Conservation (phyloP, 2,113 vertebrate genomes). For the Daboia siamensis region DNA sequence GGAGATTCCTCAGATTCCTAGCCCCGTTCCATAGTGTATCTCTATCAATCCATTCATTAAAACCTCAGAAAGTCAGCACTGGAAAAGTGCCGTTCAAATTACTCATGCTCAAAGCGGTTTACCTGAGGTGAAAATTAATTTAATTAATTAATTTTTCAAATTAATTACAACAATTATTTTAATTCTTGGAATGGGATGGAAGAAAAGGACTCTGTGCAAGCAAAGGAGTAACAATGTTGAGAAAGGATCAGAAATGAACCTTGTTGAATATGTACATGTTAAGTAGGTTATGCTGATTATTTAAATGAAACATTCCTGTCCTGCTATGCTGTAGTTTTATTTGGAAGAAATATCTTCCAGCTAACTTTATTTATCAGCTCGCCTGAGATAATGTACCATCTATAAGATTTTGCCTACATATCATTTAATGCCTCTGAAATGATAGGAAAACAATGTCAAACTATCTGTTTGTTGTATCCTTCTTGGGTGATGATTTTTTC, state of each 20-base stretch:
- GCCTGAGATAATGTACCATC: conserved; percentile 25
- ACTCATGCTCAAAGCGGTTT: not conserved
- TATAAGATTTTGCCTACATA: conserved; percentile 37
- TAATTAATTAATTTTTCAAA: not conserved
- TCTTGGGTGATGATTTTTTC: conserved; percentile 12
- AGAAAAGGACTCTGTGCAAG: not conserved
- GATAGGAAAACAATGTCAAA: conserved; percentile 24
- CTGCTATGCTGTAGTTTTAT: not conserved
- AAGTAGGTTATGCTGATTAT: not conserved
- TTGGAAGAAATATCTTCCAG: conserved; percentile 11
- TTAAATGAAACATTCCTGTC: not conserved
- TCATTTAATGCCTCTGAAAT: conserved; percentile 38
- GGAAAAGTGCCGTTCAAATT: not conserved
- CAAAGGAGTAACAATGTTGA: not conserved
- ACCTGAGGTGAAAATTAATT: not conserved
- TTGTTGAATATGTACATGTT: not conserved
- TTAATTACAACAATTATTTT: not conserved
- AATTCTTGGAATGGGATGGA: not conserved
- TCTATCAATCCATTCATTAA: not conserved
- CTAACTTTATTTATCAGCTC: conserved; percentile 18
- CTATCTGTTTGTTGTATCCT: conserved; percentile 39
- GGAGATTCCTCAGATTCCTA: not conserved
- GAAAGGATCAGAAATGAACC: not conserved
- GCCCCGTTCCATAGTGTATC: not conserved
- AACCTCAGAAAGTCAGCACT: not conserved